A percentile compares a stretch with the other conserved stretches of the same genome.
Evolutionary conservation across 2,888 invertebrate species (phyloP).

Genomic region (Phalangium opilio): DNA sequence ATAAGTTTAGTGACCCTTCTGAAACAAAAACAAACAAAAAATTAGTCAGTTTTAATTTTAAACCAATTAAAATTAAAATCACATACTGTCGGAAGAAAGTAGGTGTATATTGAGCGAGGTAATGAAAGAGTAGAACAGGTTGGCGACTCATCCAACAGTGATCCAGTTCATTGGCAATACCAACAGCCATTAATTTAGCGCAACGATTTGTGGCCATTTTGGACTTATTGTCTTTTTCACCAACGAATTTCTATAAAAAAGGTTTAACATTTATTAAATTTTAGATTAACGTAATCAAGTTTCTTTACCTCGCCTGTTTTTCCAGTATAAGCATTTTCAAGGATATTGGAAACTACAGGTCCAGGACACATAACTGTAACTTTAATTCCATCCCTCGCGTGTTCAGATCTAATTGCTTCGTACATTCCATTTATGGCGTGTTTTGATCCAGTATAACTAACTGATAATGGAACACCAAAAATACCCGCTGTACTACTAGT

Average conservation of each 20-base stretch:
- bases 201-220: constrained; percentile 37
- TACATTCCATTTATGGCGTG: constrained; percentile 48
- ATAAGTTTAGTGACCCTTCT: too few relatives aligned
- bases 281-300: too few relatives aligned
- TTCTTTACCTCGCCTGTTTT: constrained; percentile 35
- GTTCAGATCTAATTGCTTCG: too few relatives aligned
- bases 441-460: constrained; percentile 55
- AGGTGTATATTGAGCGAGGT: constrained; percentile 39
- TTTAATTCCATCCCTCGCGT: constrained; percentile 29
- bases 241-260: too few relatives aligned
- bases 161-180: constrained; percentile 37
- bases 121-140: constrained; percentile 43
- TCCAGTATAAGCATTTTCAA: constrained; percentile 50
- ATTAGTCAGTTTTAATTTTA: too few relatives aligned
- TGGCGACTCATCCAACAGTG: constrained; percentile 56
- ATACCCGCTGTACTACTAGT: constrained; percentile 60
- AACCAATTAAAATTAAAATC: too few relatives aligned
- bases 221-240: constrained; percentile 16
- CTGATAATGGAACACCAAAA: constrained; percentile 45
- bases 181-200: constrained; percentile 35
- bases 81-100: constrained; percentile 11
- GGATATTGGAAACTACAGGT: constrained; percentile 52
- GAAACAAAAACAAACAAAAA: too few relatives aligned
- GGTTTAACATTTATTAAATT: too few relatives aligned
- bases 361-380: constrained; percentile 61